Conservation (phyloP, 1,140 invertebrate species). For the Drosophila murphyi region DNA sequence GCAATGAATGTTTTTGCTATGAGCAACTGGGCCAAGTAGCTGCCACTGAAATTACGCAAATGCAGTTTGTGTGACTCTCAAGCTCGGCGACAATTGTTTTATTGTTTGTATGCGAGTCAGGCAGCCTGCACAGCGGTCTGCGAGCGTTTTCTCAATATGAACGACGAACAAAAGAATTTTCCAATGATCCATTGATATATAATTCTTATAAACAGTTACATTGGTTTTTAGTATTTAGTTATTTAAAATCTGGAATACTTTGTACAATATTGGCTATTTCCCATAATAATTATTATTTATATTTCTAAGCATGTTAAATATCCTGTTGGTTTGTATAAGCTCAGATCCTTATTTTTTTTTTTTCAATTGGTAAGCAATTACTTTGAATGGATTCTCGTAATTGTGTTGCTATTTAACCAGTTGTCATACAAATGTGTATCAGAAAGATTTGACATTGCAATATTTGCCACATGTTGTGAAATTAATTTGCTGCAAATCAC, state of each 20-base stretch:
- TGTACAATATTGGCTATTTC: too few species aligned
- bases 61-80: slow-evolving; percentile 2
- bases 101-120: not conserved
- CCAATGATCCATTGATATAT: slow-evolving; percentile 1
- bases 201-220: not conserved
- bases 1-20: slow-evolving; percentile 39
- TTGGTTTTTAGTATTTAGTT: not conserved
- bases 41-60: not conserved
- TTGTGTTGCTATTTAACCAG: too few species aligned
- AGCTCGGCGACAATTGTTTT: slow-evolving; percentile 22
- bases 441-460: not conserved
- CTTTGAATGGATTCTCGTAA: too few species aligned
- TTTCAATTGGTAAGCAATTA: too few species aligned
- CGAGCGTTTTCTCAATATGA: not conserved
- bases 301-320: too few species aligned
- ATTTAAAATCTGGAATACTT: too few species aligned
- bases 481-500: slow-evolving; percentile 16
- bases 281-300: too few species aligned
- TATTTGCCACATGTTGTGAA: slow-evolving; percentile 7
- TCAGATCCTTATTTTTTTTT: too few species aligned
- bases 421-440: not conserved
- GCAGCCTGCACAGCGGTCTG: slow-evolving; percentile 9
- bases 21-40: not conserved
- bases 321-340: too few species aligned
- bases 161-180: not conserved